Evolutionary conservation across 1,140 invertebrate genomes (phyloP), one percentile per base, ranked within the genome.

Genomic region (Dinothrombium tinctorium): DNA sequence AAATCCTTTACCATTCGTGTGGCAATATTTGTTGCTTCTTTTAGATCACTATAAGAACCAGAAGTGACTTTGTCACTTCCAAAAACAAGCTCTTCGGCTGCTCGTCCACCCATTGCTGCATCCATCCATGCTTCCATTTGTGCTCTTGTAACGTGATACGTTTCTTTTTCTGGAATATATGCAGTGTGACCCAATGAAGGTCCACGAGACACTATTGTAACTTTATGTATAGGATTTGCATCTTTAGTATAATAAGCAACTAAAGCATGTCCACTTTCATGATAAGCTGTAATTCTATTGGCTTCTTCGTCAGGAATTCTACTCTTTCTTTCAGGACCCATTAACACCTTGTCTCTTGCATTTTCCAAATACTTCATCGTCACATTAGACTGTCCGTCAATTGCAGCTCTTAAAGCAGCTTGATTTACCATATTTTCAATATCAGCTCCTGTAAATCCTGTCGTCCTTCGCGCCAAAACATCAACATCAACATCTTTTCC

Each of bases 261-360:
- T 37, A 98, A 63, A 0, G 90, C 83, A 63, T 98, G 92, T 0
- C 92, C 92, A 7, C 81, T 84, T 64, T 98, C 92, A 56, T 98
- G 92, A 59, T 82, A 95, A 4, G 92, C 92, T 7, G 90, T 98
- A 47, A 89, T 79, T 26, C 67, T 60, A 58, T 94, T 95, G 2
- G 76, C 75, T 56, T 94, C 80, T 53, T 87, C 80, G 53, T 96
- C 86, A 0, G 79, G 76, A 47, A 90, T 71, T 33, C 75, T 69
- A 6, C 74, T 70, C 56, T 86, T 86, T 33, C 81, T 67, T 59
- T 86, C 86, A 3, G 89, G 86, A 0, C 86, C 92, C 82, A 98
- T 90, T 22, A 92, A 59, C 32, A 96, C 75, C 67, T 95, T 95
- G 57, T 98, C 90, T 17, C 80, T 66, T 5, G 92, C 83, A 49